These are phyloP conservation scores for Sipha maydis DNA, from an alignment of 2,888 invertebrate genomes.

Conservation along the genomic window DNA sequence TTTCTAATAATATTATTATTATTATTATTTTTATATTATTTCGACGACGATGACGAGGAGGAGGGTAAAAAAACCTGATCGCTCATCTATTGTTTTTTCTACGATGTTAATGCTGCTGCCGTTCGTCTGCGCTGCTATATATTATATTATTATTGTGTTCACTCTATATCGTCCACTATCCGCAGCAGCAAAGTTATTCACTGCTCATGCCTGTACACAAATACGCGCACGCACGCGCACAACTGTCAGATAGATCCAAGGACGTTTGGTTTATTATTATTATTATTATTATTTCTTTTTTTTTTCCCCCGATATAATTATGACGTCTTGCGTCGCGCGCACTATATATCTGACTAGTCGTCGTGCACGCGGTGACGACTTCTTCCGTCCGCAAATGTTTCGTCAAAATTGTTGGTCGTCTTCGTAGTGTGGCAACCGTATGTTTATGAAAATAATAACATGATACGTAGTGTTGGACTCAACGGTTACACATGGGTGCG, in stretches of 20 bases:
- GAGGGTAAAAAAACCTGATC: not conserved
- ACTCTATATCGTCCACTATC: not conserved
- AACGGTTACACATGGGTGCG: too few species aligned
- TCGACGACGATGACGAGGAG: not conserved
- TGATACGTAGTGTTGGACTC: too few species aligned
- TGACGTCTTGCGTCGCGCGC: constrained; percentile 34
- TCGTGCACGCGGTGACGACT: not conserved
- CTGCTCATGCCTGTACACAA: not conserved
- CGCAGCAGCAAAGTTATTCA: not conserved
- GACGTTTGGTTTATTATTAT: constrained; percentile 45
- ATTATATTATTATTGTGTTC: constrained; percentile 1
- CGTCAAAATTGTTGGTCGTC: not conserved
- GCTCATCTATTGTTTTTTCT: constrained; percentile 35
- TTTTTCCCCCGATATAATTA: constrained; percentile 40
- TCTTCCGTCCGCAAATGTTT: constrained; percentile 16
- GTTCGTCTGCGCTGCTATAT: not conserved
- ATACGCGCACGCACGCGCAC: not conserved
- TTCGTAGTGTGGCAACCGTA: too few species aligned
- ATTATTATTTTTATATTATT: not conserved
- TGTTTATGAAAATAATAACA: too few species aligned
- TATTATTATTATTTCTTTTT: not conserved
- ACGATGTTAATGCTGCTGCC: not conserved
- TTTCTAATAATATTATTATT: not conserved
- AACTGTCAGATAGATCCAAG: constrained; percentile 39
- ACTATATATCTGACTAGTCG: not conserved